Conservation (phyloP, 2,797 vertebrate genomes). For the Liasis olivaceus region DNA sequence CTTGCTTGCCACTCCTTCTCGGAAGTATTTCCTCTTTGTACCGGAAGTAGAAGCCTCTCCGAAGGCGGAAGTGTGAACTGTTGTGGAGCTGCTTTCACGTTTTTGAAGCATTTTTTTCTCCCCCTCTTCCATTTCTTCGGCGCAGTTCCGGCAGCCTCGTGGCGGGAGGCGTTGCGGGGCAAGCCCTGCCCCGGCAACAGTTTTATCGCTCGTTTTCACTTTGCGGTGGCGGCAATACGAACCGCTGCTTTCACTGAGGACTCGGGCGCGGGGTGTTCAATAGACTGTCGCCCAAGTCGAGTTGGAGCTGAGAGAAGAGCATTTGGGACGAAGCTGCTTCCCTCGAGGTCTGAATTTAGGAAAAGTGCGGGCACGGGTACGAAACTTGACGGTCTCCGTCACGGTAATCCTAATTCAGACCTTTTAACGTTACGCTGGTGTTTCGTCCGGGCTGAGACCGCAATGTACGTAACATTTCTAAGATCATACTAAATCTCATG, state of each 20-base stretch:
- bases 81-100: not conserved
- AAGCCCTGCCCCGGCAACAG: not conserved
- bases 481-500: not conserved
- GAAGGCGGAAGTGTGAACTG: not conserved
- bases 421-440: not conserved
- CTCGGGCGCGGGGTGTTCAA: not conserved
- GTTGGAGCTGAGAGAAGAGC: not conserved
- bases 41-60: not conserved
- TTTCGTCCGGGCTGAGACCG: not conserved
- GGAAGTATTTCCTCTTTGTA: not conserved
- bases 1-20: no score
- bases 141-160: not conserved
- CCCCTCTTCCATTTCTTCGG: not conserved
- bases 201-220: not conserved
- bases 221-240: no score
- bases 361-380: not conserved
- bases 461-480: not conserved
- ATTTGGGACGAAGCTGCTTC: no score
- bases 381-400: not conserved
- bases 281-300: not conserved
- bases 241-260: no score
- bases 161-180: not conserved
- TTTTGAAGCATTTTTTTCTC: no score
- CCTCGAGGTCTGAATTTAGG: not conserved
- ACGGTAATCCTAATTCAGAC: not conserved